phyloP scores from a whole-genome alignment of 1,140 invertebrate genomes.

The Bombus huntii region DNA sequence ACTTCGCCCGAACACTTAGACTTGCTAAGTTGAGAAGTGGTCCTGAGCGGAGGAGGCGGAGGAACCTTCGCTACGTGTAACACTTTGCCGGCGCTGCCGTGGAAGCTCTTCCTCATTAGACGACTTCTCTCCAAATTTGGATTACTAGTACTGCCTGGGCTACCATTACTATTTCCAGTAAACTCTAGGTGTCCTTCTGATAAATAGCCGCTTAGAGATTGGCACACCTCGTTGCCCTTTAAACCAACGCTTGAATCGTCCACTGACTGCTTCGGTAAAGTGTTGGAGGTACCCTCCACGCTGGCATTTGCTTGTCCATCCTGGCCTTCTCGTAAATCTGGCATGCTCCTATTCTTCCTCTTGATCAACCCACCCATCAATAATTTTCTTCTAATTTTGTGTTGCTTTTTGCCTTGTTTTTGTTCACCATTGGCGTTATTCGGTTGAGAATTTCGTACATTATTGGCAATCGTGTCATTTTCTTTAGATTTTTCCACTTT shows the following conservation, averaged over 20 bases:
- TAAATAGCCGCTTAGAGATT: slow-evolving; percentile 90
- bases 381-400: slow-evolving; percentile 93
- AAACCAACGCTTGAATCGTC: slow-evolving; percentile 89
- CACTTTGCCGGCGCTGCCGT: slow-evolving; percentile 91
- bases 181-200: slow-evolving; percentile 94
- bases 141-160: slow-evolving; percentile 84
- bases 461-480: slow-evolving; percentile 79
- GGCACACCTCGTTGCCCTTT: slow-evolving; percentile 84
- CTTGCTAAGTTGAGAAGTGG: slow-evolving; percentile 91
- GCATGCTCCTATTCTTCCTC: slow-evolving; percentile 95
- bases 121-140: slow-evolving; percentile 93
- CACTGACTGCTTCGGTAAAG: slow-evolving; percentile 84
- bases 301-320: slow-evolving; percentile 76
- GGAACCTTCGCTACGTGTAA: slow-evolving; percentile 92
- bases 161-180: slow-evolving; percentile 77
- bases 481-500: slow-evolving; percentile 85
- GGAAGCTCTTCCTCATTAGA: slow-evolving; percentile 94
- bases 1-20: slow-evolving; percentile 86
- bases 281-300: slow-evolving; percentile 79
- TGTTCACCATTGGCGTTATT: slow-evolving; percentile 80
- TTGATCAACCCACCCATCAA: slow-evolving; percentile 94
- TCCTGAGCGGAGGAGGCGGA: slow-evolving; percentile 92
- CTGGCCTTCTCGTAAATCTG: slow-evolving; percentile 91
- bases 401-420: slow-evolving; percentile 93
- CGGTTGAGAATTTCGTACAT: slow-evolving; percentile 51